Percentiles rank a stretch among this genome's conserved stretches.
phyloP scores from a whole-genome alignment of 2,113 vertebrate genomes.

The Gasterosteus aculeatus region DNA sequence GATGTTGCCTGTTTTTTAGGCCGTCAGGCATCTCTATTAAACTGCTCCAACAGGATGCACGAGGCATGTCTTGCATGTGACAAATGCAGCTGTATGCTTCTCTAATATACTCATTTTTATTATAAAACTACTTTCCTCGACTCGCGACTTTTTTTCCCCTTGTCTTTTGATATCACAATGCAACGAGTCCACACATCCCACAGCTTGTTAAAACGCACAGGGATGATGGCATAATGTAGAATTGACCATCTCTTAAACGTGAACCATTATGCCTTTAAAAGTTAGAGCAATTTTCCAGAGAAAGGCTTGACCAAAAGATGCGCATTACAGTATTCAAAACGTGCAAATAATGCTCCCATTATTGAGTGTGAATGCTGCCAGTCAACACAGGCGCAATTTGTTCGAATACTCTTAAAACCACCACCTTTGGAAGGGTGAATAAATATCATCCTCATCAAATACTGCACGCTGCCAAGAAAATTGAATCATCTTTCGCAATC shows the following conservation, averaged over 20 bases:
- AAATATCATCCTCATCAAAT: conserved; percentile 98
- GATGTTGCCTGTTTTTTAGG: conserved; percentile 31
- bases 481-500: conserved; percentile 97
- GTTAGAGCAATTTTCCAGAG: conserved; percentile 99
- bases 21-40: conserved; percentile 45
- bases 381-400: conserved; percentile 98
- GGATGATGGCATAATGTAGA: conserved; percentile 93
- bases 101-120: conserved; percentile 33
- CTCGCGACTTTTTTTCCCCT: conserved; percentile 52
- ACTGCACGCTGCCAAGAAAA: conserved; percentile 92
- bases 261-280: conserved; percentile 97
- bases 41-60: conserved; percentile 26
- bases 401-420: conserved; percentile 91
- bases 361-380: conserved; percentile 96
- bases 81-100: conserved; percentile 22
- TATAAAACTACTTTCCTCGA: not conserved
- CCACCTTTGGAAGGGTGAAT: conserved; percentile 96
- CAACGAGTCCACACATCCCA: conserved; percentile 88
- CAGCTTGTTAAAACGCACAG: conserved; percentile 94
- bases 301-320: conserved; percentile 92
- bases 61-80: conserved; percentile 10
- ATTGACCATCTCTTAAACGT: conserved; percentile 90
- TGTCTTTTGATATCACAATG: conserved; percentile 82
- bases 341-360: conserved; percentile 98
- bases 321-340: conserved; percentile 99